Conservation (phyloP, 1,140 invertebrate species). For the Anagrus nilaparvatae region DNA sequence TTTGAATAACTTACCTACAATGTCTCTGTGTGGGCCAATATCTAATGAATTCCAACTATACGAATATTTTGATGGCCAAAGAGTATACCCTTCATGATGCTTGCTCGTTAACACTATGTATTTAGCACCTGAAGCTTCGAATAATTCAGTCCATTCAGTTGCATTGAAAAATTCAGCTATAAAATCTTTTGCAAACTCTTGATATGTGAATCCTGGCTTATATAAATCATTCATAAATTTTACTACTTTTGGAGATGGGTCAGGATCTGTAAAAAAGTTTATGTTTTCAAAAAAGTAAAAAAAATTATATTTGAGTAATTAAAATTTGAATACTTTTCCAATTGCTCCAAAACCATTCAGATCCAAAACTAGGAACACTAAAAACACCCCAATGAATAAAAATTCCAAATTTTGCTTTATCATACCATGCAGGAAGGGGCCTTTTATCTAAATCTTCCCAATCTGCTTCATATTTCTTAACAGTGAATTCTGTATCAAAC, state of each 20-base stretch:
- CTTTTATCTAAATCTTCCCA: conserved; percentile 80
- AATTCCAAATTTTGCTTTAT: conserved; percentile 82
- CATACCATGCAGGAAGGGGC: conserved; percentile 79
- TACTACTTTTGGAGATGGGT: conserved; percentile 29
- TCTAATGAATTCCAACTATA: conserved; percentile 88
- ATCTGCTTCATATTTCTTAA: conserved; percentile 46
- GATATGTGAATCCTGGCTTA: conserved; percentile 71
- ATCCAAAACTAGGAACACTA: conserved; percentile 73
- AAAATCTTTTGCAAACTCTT: conserved; percentile 74
- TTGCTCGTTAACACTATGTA: conserved; percentile 87
- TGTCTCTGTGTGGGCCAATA: conserved; percentile 72
- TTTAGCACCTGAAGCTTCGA: conserved; percentile 67
- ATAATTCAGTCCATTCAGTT: conserved; percentile 63
- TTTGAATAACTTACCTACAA: too few relatives aligned
- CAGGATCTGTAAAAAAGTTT: conserved; percentile 9
- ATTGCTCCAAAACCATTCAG: conserved; percentile 82
- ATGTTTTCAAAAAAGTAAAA: not conserved
- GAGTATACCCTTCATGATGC: conserved; percentile 86
- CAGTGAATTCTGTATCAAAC: too few relatives aligned
- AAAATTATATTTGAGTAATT: not conserved
- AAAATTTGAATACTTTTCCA: conserved; percentile 50
- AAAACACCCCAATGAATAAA: conserved; percentile 93
- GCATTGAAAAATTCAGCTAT: conserved; percentile 76
- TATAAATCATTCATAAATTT: conserved; percentile 69
- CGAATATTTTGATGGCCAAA: conserved; percentile 78